Conservation (phyloP, 2,888 invertebrate genomes). For the Strigamia crassipes region DNA sequence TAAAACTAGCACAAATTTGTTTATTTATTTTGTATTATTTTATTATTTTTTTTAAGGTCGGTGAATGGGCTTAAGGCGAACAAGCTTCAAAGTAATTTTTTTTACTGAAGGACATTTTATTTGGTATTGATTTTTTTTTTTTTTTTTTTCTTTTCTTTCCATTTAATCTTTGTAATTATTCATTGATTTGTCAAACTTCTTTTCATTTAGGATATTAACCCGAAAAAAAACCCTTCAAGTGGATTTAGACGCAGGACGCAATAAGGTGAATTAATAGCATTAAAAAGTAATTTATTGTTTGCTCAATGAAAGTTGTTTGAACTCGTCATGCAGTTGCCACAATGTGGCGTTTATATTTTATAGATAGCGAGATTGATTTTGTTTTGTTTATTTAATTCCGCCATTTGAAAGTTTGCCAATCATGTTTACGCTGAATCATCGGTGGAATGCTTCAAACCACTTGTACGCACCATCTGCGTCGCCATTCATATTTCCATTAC, state of each 20-base stretch:
- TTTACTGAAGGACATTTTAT: neutral
- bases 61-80: neutral
- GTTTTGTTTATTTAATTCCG: too few species aligned
- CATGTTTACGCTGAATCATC: too few species aligned
- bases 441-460: too few species aligned
- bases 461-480: too few species aligned
- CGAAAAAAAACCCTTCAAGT: neutral
- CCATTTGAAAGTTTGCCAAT: too few species aligned
- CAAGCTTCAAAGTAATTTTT: neutral
- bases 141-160: neutral
- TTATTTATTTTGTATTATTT: neutral
- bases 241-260: neutral
- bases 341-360: too few species aligned
- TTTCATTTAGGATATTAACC: neutral
- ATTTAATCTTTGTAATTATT: neutral
- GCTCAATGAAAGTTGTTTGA: neutral
- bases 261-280: neutral
- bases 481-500: too few species aligned
- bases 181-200: neutral
- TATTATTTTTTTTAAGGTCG: neutral
- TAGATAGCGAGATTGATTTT: too few species aligned
- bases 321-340: neutral
- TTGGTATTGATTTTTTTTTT: neutral
- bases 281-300: neutral
- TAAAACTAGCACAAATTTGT: neutral